Evolutionary conservation across 1,140 invertebrate species (phyloP).

Genomic region (Gonatopus flavifemur): DNA sequence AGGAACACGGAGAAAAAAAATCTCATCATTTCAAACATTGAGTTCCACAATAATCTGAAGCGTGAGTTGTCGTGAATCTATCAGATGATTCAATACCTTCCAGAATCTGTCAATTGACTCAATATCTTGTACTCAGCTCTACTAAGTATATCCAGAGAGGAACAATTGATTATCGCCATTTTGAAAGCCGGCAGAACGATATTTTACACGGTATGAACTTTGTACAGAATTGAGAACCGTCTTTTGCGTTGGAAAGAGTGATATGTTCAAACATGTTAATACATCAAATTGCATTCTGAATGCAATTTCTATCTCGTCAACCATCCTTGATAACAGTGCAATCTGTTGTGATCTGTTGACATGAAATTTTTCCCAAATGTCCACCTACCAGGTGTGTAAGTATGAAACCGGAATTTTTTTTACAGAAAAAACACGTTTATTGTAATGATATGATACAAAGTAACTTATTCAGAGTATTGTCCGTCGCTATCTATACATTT

Average conservation of each 20-base stretch:
- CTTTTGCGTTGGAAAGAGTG: not conserved
- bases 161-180: not conserved
- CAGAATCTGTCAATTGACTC: not conserved
- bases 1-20: not conserved
- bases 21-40: not conserved
- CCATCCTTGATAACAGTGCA: not conserved
- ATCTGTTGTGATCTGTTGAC: not conserved
- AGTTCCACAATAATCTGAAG: not conserved
- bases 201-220: not conserved
- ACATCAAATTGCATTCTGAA: not conserved
- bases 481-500: too few species aligned
- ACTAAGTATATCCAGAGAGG: not conserved
- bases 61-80: not conserved
- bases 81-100: not conserved
- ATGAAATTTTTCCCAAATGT: not conserved
- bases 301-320: slow-evolving; percentile 1
- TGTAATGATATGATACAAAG: too few species aligned
- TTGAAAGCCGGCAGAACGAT: not conserved
- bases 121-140: not conserved
- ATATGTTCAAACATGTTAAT: not conserved
- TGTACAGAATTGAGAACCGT: not conserved
- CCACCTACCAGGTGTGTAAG: too few species aligned
- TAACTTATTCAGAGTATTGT: too few species aligned
- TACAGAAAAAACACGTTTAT: too few species aligned
- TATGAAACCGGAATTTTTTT: too few species aligned